These are phyloP conservation scores for Catharus minimus DNA, from an alignment of 2,113 vertebrate species.

Conservation along the genomic window DNA sequence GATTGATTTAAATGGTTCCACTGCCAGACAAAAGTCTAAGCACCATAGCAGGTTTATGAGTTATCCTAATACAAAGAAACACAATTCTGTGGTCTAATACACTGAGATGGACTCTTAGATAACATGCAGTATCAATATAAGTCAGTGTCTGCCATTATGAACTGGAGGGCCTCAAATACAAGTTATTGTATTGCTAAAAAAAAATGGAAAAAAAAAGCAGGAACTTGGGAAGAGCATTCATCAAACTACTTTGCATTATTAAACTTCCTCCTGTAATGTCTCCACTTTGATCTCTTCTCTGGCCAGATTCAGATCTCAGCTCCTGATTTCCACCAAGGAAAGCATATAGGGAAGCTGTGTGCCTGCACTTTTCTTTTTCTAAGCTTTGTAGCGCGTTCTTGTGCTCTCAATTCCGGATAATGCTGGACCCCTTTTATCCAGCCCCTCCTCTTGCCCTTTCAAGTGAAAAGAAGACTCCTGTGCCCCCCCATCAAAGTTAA, in stretches of 20 bases:
- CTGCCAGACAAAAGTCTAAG: not conserved
- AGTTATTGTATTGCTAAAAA: not conserved
- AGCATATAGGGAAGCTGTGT: not conserved
- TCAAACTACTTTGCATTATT: slow-evolving; percentile 3
- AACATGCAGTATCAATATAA: not conserved
- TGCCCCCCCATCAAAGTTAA: slow-evolving; percentile 58
- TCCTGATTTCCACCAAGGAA: slow-evolving; percentile 9
- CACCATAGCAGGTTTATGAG: not conserved
- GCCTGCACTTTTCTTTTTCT: slow-evolving; percentile 7
- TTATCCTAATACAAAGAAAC: not conserved
- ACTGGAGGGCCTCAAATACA: not conserved
- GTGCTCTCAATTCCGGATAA: slow-evolving; percentile 52
- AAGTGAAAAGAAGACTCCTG: slow-evolving; percentile 57
- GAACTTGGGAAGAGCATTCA: not conserved
- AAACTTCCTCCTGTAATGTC: not conserved
- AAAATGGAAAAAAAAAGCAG: not conserved
- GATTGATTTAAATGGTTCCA: not conserved
- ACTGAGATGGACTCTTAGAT: not conserved
- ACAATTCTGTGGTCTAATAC: not conserved
- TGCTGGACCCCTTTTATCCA: slow-evolving; percentile 51
- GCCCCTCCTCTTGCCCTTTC: slow-evolving; percentile 56
- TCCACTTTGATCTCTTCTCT: slow-evolving; percentile 29
- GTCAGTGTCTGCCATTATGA: not conserved
- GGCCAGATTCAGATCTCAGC: slow-evolving; percentile 8
- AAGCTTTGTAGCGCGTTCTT: slow-evolving; percentile 3